Conservation (phyloP, 2,888 invertebrate species). For the Volucella inflata region DNA sequence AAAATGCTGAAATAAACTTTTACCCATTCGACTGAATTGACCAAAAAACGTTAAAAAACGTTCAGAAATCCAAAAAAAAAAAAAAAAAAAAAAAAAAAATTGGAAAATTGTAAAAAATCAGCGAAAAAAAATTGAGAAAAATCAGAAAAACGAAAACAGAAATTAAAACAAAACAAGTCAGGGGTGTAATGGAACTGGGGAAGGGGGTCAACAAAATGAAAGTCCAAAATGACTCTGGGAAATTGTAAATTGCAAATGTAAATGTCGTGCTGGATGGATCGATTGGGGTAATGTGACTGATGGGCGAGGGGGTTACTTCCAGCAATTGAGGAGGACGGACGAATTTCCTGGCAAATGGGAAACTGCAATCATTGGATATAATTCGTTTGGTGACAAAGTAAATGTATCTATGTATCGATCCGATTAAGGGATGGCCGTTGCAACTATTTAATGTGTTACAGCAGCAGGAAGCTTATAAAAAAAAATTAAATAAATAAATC, state of each 20-base stretch:
- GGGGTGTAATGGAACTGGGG: slow-evolving; percentile 6
- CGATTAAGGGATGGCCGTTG: not conserved
- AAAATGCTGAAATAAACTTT: slow-evolving; percentile 73
- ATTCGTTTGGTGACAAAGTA: slow-evolving; percentile 61
- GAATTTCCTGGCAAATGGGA: slow-evolving; percentile 39
- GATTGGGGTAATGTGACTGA: not conserved
- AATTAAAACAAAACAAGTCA: slow-evolving; percentile 44
- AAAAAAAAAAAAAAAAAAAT: slow-evolving; percentile 19
- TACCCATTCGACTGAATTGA: slow-evolving; percentile 27
- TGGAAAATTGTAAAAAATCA: not conserved
- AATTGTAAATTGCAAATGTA: slow-evolving; percentile 60
- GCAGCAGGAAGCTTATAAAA: not conserved
- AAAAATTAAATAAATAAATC: slow-evolving; percentile 27
- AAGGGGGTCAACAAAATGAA: slow-evolving; percentile 1
- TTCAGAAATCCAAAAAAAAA: slow-evolving; percentile 10
- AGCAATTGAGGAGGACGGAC: too few relatives aligned
- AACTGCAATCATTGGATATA: slow-evolving; percentile 65
- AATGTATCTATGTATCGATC: slow-evolving; percentile 42
- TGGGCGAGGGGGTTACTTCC: not conserved
- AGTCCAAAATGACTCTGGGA: slow-evolving; percentile 34
- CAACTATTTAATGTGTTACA: not conserved
- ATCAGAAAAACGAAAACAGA: not conserved
- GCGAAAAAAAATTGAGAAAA: not conserved
- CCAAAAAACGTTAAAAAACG: not conserved
- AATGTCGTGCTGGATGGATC: not conserved